phyloP scores from a whole-genome alignment of 2,888 invertebrate species.

The Nezara viridula region DNA sequence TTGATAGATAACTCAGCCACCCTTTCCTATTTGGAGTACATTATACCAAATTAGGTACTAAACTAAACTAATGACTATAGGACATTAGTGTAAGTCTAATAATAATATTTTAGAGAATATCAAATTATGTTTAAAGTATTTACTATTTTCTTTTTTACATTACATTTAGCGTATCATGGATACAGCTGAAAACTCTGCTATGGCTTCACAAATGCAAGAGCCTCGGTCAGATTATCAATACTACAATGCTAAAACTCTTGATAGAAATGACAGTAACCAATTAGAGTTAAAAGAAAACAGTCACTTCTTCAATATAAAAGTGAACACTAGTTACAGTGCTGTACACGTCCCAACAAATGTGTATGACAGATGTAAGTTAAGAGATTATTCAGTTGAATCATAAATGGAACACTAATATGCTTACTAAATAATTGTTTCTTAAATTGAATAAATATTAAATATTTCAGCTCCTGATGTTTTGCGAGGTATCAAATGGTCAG shows the following conservation, averaged over 20 bases:
- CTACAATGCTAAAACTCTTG: conserved; percentile 80
- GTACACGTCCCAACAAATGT: conserved; percentile 97
- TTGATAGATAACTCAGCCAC: background rate
- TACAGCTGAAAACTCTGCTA: conserved; percentile 86
- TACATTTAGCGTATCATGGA: conserved; percentile 83
- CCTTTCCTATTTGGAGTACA: background rate
- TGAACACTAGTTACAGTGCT: conserved; percentile 85
- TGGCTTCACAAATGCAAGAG: conserved; percentile 71
- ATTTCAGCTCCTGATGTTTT: conserved; percentile 82
- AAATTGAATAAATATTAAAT: conserved; percentile 52
- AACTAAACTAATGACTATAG: background rate
- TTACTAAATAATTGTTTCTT: background rate
- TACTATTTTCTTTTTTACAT: background rate
- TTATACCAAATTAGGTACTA: no score
- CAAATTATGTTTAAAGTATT: background rate
- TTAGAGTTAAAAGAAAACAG: conserved; percentile 78
- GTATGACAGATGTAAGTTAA: conserved; percentile 84
- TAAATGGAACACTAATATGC: background rate
- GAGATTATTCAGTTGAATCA: background rate
- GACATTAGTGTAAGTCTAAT: background rate
- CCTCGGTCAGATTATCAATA: conserved; percentile 68
- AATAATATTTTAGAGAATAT: background rate
- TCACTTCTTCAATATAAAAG: conserved; percentile 84
- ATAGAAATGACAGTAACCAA: conserved; percentile 74
- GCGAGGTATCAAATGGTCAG: conserved; percentile 95